Evolutionary conservation across 2,888 invertebrate species (phyloP), one percentile per base, ranked within the genome.

Genomic region (Opisthograptis luteolata): DNA sequence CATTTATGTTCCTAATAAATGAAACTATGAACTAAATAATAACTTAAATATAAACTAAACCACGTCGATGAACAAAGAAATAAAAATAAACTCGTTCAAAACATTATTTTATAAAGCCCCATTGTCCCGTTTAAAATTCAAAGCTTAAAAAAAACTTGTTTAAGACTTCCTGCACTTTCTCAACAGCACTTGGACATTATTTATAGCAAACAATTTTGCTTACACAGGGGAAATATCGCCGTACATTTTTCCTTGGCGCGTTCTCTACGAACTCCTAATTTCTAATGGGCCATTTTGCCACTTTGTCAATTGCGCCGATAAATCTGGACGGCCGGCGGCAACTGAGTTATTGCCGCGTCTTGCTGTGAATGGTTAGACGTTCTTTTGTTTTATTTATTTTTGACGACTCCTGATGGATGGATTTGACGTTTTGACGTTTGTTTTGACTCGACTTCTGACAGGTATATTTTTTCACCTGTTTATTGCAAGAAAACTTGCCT

Each of bases 281-380:
- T 90, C 89, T 91, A 90, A 91, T 91, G 89, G 89, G 61, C 88
- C 87, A 91, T 90, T 49, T 90, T 89, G 85, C 91, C 90, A 91
- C 88, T 91, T 91, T 90, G 91, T 91, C 91, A 89, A 91, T 91
- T 89, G 90, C 88, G 66, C 70, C 86, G 81, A 91, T 91, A 91
- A 91, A 91, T 91, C 89, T 84, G 82, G 70, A 71, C 70, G 69
- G 70, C 68, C 70, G 73, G 72, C 66, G 68, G 66, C 69, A 66
- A 58, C 70, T 87, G 87, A 89, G 76, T 87, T 85, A 89, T 79
- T 68, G 73, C 72, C 68, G 71, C 73, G 86, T 87, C 87, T 79
- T 71, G 63, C 63, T 72, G 68, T 82, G 79, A 85, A 87, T 82
- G 79, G 79, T 76, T 68, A 66, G 74, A 79, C 77, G 82, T 87